Conservation (phyloP, 2,888 invertebrate species). For the Dusona sp. region DNA sequence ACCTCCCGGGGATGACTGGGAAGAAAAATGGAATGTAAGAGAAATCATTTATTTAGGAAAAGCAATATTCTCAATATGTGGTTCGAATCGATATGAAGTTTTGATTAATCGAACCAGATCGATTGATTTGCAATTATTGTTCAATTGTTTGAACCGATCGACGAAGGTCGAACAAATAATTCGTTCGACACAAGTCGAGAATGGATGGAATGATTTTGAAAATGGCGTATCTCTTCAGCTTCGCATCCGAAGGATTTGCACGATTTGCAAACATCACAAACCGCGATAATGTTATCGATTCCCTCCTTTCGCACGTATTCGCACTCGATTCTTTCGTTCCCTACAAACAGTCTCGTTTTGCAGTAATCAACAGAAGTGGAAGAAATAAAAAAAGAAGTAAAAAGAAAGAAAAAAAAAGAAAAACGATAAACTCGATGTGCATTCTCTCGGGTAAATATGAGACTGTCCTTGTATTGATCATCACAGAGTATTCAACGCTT, state of each 20-base stretch:
- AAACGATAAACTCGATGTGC: conserved; percentile 8
- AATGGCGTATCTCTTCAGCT: neutral
- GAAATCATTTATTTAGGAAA: neutral
- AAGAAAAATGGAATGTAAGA: neutral
- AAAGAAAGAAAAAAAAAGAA: neutral
- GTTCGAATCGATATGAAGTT: neutral
- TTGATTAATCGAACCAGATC: neutral
- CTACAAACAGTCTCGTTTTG: neutral
- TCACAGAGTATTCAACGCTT: conserved; percentile 39
- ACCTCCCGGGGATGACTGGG: neutral
- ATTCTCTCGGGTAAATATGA: conserved; percentile 30
- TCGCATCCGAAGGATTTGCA: neutral
- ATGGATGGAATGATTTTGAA: neutral
- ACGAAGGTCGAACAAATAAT: neutral
- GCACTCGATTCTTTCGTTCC: conserved; percentile 9
- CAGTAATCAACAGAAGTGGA: conserved; percentile 13
- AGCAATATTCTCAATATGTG: neutral
- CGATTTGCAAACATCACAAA: conserved; percentile 22
- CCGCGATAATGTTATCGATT: conserved; percentile 37
- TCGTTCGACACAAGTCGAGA: neutral
- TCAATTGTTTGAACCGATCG: neutral
- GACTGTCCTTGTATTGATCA: conserved; percentile 56
- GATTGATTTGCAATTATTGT: neutral
- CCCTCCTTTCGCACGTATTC: neutral
- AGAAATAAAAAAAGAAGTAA: neutral